phyloP scores from a whole-genome alignment of 2,888 invertebrate species.

The Chymomyza amoena region DNA sequence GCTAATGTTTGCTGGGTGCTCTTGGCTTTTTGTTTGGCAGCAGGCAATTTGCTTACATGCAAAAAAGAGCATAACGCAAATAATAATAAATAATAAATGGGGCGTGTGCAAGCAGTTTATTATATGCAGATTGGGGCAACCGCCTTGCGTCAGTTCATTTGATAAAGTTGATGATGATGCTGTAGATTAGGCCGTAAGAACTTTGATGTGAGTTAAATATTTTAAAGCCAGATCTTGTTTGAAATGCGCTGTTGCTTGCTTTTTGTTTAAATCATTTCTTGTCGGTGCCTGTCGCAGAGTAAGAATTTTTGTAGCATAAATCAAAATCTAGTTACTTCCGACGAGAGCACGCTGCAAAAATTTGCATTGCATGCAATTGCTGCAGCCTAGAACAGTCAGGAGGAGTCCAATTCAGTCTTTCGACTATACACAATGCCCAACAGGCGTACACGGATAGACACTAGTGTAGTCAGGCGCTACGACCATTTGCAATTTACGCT shows the following conservation, averaged over 20 bases:
- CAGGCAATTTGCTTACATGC: slow-evolving; percentile 53
- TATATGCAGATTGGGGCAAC: slow-evolving; percentile 47
- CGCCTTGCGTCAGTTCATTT: neutral
- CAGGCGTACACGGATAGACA: slow-evolving; percentile 21
- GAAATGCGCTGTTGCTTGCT: neutral
- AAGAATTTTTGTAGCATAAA: slow-evolving; percentile 77
- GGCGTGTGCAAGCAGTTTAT: slow-evolving; percentile 78
- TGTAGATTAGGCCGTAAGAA: slow-evolving; percentile 38
- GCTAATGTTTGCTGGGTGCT: neutral
- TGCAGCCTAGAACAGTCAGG: neutral
- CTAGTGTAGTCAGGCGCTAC: slow-evolving; percentile 13
- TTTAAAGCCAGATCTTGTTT: neutral
- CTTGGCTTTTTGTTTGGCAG: neutral
- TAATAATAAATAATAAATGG: slow-evolving; percentile 71
- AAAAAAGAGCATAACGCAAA: slow-evolving; percentile 33
- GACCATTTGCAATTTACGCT: slow-evolving; percentile 62
- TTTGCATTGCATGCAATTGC: slow-evolving; percentile 56
- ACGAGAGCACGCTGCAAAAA: slow-evolving; percentile 72
- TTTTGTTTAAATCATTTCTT: slow-evolving; percentile 8
- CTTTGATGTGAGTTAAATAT: neutral
- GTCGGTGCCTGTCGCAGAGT: slow-evolving; percentile 47
- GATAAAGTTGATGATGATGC: slow-evolving; percentile 28
- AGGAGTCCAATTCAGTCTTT: neutral
- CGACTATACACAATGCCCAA: slow-evolving; percentile 30
- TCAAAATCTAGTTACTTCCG: slow-evolving; percentile 79